Conservation (phyloP, 2,113 vertebrate genomes). For the Melozone crissalis region DNA sequence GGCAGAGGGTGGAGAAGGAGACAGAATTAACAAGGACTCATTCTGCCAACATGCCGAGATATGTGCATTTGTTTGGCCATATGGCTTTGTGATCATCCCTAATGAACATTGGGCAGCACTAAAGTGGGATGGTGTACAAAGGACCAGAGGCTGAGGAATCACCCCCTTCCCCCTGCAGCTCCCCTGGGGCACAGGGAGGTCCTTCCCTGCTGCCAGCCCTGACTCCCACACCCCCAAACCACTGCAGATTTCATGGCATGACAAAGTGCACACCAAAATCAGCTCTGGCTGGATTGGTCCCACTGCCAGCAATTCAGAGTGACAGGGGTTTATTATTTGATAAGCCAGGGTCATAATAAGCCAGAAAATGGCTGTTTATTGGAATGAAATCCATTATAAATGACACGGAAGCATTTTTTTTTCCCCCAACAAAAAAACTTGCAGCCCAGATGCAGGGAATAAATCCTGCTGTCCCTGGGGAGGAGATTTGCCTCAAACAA, state of each 20-base stretch:
- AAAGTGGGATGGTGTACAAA: constrained; percentile 1
- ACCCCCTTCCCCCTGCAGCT: constrained; percentile 43
- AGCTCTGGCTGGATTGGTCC: background rate
- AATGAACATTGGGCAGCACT: constrained; percentile 44
- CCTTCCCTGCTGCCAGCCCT: background rate
- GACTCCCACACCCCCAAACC: background rate
- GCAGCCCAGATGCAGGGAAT: constrained; percentile 4
- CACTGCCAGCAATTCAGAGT: background rate
- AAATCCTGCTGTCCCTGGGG: constrained; percentile 16
- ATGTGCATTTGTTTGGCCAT: constrained; percentile 36
- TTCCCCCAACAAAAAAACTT: background rate
- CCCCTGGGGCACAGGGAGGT: background rate
- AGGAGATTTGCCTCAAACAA: constrained; percentile 6
- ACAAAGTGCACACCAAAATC: background rate
- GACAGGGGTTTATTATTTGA: constrained; percentile 42
- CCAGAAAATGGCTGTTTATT: background rate
- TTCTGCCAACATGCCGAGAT: constrained; percentile 20
- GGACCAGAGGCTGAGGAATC: constrained; percentile 47
- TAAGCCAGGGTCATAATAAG: background rate
- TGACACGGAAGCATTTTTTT: background rate
- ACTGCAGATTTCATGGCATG: background rate
- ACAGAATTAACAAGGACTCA: constrained; percentile 19
- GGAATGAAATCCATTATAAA: constrained; percentile 35
- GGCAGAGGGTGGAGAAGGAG: constrained; percentile 19
- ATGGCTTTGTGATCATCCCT: constrained; percentile 58